Base-by-base conservation (phyloP, 2,113 vertebrate genomes). In the Zapus hudsonius region DNA sequence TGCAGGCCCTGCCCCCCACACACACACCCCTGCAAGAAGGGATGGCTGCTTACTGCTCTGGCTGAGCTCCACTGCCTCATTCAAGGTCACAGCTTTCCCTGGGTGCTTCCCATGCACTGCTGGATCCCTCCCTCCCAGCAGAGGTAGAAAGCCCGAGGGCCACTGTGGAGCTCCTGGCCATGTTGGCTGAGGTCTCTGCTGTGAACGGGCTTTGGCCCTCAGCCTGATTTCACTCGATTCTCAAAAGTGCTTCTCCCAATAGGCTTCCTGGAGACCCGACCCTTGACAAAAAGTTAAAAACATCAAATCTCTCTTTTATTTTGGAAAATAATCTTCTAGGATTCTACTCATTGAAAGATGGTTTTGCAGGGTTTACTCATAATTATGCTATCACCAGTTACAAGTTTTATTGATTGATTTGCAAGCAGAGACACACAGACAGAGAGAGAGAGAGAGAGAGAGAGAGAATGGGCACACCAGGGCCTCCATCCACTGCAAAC, bases 281-380 rank as follows among this genome's bases (percentile, higher is more conserved):
- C 36, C n/a, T 38, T 36, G 42, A 91, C 19, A 87, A 63, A n/a
- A 90, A 93, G 22, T 55, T 86, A 57, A 86, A 84, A 95, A 61
- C 3, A 8, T 44, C 40, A 42, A 27, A 10, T 52, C 52, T 47
- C 88, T 88, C 64, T 93, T 75, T 86, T 91, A n/a, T n/a, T 89
- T 63, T 12, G 15, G n/a, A 69, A 63, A 93, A 84, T 31, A 91
- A 81, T 31, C 36, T 27, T 73, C 20, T 31, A 79, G 22, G 33
- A 11, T 86, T 79, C 70, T 74, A 69, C 36, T 33, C 36, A 38
- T 6, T 73, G 19, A 95, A 87, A 44, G 64, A 84, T 29, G 69
- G 16, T 66, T 85, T 87, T 67, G 89, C 31, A 78, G 85, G n/a
- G n/a, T 94, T 92, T 52, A 52, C 25, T 90, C 42, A 55, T 70